phyloP scores from a whole-genome alignment of 2,888 invertebrate genomes.

The Nymphalis urticae region DNA sequence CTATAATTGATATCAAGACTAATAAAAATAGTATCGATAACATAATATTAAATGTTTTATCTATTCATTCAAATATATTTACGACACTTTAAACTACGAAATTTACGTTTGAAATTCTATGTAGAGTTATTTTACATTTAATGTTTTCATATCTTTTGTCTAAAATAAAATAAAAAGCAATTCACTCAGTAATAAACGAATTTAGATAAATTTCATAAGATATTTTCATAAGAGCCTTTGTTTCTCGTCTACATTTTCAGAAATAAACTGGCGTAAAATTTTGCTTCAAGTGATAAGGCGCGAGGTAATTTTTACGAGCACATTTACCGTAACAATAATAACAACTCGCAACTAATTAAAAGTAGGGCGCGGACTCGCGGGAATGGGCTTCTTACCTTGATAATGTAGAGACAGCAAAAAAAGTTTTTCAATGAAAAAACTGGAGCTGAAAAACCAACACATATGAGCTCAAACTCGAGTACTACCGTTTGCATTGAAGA shows the following conservation, averaged over 20 bases:
- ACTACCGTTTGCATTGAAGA: too few relatives aligned
- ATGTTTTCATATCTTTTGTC: not conserved
- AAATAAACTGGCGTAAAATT: constrained; percentile 48
- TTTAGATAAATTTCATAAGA: constrained; percentile 30
- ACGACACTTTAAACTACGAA: too few relatives aligned
- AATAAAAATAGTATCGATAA: too few relatives aligned
- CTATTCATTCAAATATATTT: too few relatives aligned
- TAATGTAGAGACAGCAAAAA: constrained; percentile 56
- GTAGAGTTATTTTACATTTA: not conserved
- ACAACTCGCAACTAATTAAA: constrained; percentile 78
- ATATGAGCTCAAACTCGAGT: too few relatives aligned
- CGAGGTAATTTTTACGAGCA: constrained; percentile 68
- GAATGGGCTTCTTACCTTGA: constrained; percentile 63
- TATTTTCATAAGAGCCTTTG: constrained; percentile 35
- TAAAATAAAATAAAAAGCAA: constrained; percentile 23
- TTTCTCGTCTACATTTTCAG: constrained; percentile 33
- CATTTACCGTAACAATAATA: constrained; percentile 73
- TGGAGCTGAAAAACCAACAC: too few relatives aligned
- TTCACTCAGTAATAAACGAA: constrained; percentile 25
- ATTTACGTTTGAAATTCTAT: too few relatives aligned
- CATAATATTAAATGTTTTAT: too few relatives aligned
- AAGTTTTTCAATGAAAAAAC: not conserved
- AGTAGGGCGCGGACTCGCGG: constrained; percentile 61
- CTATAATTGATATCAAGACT: too few relatives aligned
- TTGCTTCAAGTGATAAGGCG: constrained; percentile 58